A percentile compares a stretch with the other conserved stretches of the same genome.
These are phyloP conservation scores for Busseola fusca DNA, from an alignment of 2,888 invertebrate species.

Conservation along the genomic window DNA sequence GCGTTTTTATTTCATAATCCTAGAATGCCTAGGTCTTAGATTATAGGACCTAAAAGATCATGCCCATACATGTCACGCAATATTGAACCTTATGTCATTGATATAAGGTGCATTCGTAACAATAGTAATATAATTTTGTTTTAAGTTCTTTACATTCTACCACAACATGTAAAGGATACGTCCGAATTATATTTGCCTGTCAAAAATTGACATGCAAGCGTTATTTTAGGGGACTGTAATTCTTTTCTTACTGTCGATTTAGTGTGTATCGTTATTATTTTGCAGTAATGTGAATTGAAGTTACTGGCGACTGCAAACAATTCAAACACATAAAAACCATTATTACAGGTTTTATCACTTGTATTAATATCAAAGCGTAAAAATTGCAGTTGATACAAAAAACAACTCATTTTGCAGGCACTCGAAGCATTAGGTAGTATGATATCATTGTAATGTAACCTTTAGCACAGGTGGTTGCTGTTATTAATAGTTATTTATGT, in stretches of 20 bases:
- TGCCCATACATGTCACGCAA: no score
- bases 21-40: no score
- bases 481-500: constrained; percentile 36
- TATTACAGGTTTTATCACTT: background rate
- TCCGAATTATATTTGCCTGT: background rate
- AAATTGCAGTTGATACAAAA: background rate
- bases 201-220: background rate
- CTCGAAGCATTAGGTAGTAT: constrained; percentile 25
- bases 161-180: background rate
- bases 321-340: background rate
- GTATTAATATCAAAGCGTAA: background rate
- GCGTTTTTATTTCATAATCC: no score
- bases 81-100: no score
- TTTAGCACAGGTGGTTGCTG: constrained; percentile 46
- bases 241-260: background rate
- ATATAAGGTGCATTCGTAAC: no score
- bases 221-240: background rate
- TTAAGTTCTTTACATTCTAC: background rate
- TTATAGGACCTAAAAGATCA: no score
- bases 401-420: constrained; percentile 18
- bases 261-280: background rate
- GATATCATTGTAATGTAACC: constrained; percentile 46
- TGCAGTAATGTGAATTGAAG: background rate
- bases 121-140: no score
- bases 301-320: background rate